Evolutionary conservation across 2,113 vertebrate genomes (phyloP).

Genomic region (Murina feae): DNA sequence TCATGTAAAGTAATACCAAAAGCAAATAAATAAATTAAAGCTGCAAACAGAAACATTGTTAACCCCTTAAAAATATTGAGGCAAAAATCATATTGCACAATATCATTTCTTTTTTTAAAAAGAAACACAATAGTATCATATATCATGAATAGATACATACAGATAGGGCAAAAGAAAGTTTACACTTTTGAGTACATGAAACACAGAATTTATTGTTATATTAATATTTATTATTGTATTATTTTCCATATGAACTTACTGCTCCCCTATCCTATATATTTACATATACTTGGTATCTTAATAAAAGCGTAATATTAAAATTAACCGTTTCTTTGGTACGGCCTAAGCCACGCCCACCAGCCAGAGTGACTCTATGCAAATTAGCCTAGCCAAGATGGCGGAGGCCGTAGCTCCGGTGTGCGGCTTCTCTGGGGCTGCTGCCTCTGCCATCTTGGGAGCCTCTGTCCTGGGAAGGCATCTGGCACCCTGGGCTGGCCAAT

Average conservation of each 20-base stretch:
- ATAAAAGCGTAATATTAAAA: too few relatives aligned
- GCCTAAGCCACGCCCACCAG: too few relatives aligned
- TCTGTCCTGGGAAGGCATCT: too few relatives aligned
- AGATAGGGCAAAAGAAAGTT: not conserved
- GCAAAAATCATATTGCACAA: not conserved
- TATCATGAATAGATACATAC: not conserved
- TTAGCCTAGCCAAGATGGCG: too few relatives aligned
- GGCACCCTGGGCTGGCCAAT: too few relatives aligned
- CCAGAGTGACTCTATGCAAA: too few relatives aligned
- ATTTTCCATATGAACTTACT: not conserved
- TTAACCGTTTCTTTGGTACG: too few relatives aligned
- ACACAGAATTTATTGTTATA: not conserved
- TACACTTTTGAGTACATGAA: not conserved
- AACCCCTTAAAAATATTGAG: not conserved
- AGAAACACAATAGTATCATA: not conserved
- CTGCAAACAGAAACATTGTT: not conserved
- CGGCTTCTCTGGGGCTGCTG: too few relatives aligned
- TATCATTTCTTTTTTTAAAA: not conserved
- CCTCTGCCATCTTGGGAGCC: too few relatives aligned
- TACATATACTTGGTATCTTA: not conserved
- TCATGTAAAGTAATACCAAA: not conserved
- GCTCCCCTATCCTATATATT: not conserved
- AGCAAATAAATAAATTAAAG: conserved; percentile 25
- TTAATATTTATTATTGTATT: not conserved
- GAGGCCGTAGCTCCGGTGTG: too few relatives aligned